phyloP scores from a whole-genome alignment of 2,797 vertebrate species.

The Hirundo rustica region DNA sequence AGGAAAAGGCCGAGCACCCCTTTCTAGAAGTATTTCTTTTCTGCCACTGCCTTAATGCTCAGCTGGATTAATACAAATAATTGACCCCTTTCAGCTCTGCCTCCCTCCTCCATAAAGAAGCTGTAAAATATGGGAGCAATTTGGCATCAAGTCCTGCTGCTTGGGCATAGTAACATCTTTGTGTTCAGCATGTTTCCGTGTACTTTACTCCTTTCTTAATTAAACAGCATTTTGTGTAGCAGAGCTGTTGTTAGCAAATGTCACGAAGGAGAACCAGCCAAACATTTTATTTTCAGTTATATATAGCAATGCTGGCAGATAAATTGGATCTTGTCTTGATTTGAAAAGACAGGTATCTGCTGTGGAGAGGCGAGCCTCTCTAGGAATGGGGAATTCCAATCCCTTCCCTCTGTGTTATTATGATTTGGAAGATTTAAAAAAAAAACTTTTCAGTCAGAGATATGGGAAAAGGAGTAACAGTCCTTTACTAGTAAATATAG shows the following conservation, averaged over 20 bases:
- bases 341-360: too few relatives aligned
- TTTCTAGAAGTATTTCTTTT: background rate
- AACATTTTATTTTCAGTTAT: background rate
- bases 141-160: background rate
- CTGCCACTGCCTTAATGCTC: background rate
- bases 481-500: too few relatives aligned
- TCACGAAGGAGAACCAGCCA: background rate
- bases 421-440: too few relatives aligned
- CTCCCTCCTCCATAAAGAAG: background rate
- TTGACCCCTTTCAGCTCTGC: background rate
- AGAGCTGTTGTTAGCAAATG: background rate
- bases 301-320: background rate
- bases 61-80: conserved; percentile 1
- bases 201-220: background rate
- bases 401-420: too few relatives aligned
- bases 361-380: too few relatives aligned
- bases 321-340: background rate
- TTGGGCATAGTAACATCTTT: background rate
- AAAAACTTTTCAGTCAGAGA: too few relatives aligned
- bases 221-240: background rate
- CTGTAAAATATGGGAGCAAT: background rate
- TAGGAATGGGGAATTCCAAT: too few relatives aligned
- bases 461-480: too few relatives aligned
- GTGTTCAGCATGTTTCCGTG: background rate
- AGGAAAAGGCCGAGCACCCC: background rate